Evolutionary conservation across 2,797 vertebrate genomes (phyloP).

Genomic region (Gymnothorax javanicus): DNA sequence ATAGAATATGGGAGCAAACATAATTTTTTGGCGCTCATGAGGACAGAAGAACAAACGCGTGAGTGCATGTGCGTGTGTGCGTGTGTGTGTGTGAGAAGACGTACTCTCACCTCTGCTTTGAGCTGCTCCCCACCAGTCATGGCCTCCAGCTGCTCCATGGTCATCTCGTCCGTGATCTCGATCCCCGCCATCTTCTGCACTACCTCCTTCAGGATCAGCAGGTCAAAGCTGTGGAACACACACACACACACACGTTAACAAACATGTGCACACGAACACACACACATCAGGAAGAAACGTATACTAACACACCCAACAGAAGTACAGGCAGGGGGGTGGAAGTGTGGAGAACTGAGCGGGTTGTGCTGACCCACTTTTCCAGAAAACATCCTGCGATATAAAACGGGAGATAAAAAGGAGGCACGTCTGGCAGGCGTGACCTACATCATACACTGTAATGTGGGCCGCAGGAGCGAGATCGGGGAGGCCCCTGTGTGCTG

Average conservation of each 20-base stretch:
- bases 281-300: background rate
- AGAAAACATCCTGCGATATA: background rate
- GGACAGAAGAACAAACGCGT: too few species aligned
- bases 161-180: slow-evolving; percentile 99
- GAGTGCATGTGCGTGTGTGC: too few species aligned
- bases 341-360: background rate
- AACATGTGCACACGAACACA: background rate
- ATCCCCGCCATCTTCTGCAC: slow-evolving; percentile 99
- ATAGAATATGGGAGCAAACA: too few species aligned
- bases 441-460: background rate
- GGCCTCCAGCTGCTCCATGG: slow-evolving; percentile 93
- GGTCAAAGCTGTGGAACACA: slow-evolving; percentile 83
- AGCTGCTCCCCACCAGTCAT: slow-evolving; percentile 98
- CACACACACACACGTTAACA: slow-evolving; percentile 49
- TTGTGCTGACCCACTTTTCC: background rate
- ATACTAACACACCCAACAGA: background rate
- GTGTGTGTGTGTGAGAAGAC: background rate
- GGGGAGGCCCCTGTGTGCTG: too few species aligned
- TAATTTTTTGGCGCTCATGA: too few species aligned
- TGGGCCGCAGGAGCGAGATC: background rate
- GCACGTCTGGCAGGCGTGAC: background rate
- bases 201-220: slow-evolving; percentile 97
- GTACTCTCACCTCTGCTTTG: slow-evolving; percentile 86
- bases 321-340: background rate
- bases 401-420: background rate